These are phyloP conservation scores for Callocephalon fimbriatum DNA, from an alignment of 2,113 vertebrate genomes.

Conservation along the genomic window DNA sequence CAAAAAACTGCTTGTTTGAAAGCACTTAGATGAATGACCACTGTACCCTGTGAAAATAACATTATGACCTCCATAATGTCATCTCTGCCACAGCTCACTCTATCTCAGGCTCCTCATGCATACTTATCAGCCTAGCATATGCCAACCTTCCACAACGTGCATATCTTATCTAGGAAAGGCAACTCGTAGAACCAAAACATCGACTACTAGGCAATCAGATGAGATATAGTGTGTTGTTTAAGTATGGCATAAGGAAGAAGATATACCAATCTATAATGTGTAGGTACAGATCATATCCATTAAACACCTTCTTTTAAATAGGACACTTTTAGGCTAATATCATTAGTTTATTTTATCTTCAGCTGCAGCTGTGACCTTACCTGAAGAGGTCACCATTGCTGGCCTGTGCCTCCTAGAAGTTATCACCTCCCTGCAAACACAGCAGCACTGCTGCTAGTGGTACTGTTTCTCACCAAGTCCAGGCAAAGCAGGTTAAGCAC, in stretches of 20 bases:
- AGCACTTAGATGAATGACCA: background rate
- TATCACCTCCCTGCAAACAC: background rate
- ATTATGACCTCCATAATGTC: background rate
- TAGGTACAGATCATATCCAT: background rate
- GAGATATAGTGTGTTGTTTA: background rate
- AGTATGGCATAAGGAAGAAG: background rate
- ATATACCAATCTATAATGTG: background rate
- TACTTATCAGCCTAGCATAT: background rate
- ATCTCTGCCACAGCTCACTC: background rate
- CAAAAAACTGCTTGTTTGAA: background rate
- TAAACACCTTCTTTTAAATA: background rate
- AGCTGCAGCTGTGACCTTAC: background rate
- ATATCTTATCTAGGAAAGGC: background rate
- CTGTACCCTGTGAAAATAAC: background rate
- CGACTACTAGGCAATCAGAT: background rate
- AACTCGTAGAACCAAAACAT: background rate
- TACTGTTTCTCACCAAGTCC: background rate
- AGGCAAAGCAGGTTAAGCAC: background rate
- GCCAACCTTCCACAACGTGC: background rate
- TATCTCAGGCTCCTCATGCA: background rate
- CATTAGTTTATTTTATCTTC: background rate
- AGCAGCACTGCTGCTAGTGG: background rate
- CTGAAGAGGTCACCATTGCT: background rate
- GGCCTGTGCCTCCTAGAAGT: background rate
- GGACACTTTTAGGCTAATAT: background rate